Percentiles rank a stretch among this genome's conserved stretches.
phyloP scores from a whole-genome alignment of 1,140 invertebrate species.

The Temnothorax longispinosus region DNA sequence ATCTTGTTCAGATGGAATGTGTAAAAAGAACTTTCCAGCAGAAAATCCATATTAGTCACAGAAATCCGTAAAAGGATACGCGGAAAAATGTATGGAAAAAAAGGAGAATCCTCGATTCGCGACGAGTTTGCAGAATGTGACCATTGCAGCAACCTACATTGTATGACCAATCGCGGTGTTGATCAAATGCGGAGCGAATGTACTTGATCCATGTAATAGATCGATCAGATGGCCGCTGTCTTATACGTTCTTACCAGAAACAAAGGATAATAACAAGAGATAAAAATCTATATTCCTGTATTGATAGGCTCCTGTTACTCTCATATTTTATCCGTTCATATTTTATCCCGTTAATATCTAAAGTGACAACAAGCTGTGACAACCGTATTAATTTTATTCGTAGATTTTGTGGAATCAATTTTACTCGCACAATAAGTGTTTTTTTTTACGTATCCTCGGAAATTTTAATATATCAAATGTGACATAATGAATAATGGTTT shows the following conservation, averaged over 20 bases:
- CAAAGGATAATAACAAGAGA: neutral
- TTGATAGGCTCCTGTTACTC: neutral
- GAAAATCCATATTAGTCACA: neutral
- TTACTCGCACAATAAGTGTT: neutral
- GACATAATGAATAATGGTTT: neutral
- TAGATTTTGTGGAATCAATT: neutral
- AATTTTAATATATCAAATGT: neutral
- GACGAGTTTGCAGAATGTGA: neutral
- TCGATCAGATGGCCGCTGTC: neutral
- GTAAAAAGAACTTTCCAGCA: neutral
- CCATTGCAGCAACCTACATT: conserved; percentile 27
- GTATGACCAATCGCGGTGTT: conserved; percentile 21
- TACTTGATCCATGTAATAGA: conserved; percentile 32
- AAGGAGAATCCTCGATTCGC: conserved; percentile 7
- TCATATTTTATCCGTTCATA: neutral
- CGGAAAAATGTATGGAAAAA: conserved; percentile 28
- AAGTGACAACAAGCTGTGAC: neutral
- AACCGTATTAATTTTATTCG: neutral
- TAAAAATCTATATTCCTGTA: neutral
- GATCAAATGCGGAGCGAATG: conserved; percentile 44
- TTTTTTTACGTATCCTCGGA: no score
- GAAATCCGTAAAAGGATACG: conserved; percentile 3
- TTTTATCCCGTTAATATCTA: neutral
- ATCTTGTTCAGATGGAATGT: neutral
- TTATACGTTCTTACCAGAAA: conserved; percentile 20